Evolutionary conservation across 2,888 invertebrate genomes (phyloP).

Genomic region (Leucophenga montana): DNA sequence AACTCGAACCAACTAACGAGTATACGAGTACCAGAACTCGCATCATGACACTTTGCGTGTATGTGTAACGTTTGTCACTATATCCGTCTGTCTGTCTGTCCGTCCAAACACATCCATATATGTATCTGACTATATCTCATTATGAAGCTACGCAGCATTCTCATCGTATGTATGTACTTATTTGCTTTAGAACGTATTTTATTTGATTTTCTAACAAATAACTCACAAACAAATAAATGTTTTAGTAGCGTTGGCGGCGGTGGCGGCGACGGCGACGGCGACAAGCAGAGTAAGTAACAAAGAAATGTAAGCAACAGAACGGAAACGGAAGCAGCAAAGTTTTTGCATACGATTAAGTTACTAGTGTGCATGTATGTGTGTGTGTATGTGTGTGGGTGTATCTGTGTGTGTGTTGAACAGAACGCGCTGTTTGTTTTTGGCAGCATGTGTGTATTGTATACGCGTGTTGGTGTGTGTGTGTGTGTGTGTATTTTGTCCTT

Average conservation of each 20-base stretch:
- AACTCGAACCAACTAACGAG: too few relatives aligned
- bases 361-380: constrained; percentile 4
- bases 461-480: constrained; percentile 19
- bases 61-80: too few relatives aligned
- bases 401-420: not conserved
- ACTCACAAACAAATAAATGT: constrained; percentile 3
- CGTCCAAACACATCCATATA: too few relatives aligned
- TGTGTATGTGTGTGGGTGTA: not conserved
- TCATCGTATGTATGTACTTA: not conserved
- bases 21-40: too few relatives aligned
- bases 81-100: too few relatives aligned
- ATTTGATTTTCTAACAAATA: constrained; percentile 21
- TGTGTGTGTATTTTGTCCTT: constrained; percentile 19
- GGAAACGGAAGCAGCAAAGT: not conserved
- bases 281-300: not conserved
- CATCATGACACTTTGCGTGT: too few relatives aligned
- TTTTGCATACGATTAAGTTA: not conserved
- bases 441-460: not conserved
- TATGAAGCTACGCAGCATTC: too few relatives aligned
- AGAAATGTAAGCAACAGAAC: not conserved
- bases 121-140: not conserved
- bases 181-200: constrained; percentile 17
- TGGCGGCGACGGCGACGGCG: too few relatives aligned
- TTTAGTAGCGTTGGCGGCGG: too few relatives aligned
- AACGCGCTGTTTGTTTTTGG: not conserved